Evolutionary conservation across 2,888 invertebrate species (phyloP).

Genomic region (Urechis unicinctus): DNA sequence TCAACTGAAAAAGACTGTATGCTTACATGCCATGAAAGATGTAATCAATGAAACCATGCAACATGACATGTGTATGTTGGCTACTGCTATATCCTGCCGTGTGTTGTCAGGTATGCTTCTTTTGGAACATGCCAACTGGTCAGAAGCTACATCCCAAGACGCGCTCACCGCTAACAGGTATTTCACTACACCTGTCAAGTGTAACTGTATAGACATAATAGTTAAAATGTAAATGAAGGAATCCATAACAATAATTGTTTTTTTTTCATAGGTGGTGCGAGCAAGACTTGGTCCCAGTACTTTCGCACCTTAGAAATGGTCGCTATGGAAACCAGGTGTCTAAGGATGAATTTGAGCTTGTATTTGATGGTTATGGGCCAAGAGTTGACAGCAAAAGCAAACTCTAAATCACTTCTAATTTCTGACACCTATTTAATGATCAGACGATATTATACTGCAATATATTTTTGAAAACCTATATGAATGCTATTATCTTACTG

Average conservation of each 20-base stretch:
- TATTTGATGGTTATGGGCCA: constrained; percentile 8
- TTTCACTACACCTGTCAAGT: not conserved
- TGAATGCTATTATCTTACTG: too few species aligned
- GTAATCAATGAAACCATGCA: not conserved
- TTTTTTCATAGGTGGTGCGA: constrained; percentile 13
- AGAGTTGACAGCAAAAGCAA: not conserved
- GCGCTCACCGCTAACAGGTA: constrained; percentile 33
- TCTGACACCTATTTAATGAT: too few species aligned
- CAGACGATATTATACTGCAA: too few species aligned
- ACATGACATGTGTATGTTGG: not conserved
- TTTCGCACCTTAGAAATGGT: not conserved
- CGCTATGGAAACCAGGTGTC: constrained; percentile 1
- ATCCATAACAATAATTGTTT: too few species aligned
- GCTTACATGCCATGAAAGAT: too few species aligned
- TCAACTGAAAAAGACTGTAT: too few species aligned
- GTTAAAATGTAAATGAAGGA: too few species aligned
- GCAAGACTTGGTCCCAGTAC: constrained; percentile 9
- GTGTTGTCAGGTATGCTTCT: constrained; percentile 17
- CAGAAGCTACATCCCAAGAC: constrained; percentile 26
- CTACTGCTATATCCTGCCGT: not conserved
- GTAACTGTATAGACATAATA: not conserved
- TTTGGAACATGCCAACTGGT: constrained; percentile 41
- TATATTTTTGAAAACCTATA: too few species aligned
- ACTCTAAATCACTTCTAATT: too few species aligned
- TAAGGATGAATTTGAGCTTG: constrained; percentile 3